Evolutionary conservation across 2,797 vertebrate genomes (phyloP).

Genomic region (Pygocentrus nattereri): DNA sequence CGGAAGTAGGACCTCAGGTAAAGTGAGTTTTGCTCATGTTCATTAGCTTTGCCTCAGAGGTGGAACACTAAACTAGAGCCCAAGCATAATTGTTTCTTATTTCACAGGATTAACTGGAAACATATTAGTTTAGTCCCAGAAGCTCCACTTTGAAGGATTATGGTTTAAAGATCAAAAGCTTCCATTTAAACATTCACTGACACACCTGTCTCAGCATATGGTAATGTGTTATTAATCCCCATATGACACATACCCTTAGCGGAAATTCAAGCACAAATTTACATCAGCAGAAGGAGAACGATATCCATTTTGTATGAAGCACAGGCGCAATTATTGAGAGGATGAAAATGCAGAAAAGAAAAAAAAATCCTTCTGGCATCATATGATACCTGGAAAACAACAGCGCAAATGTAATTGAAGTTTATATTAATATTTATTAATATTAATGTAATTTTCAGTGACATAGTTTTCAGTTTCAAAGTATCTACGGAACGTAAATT

Average conservation of each 20-base stretch:
- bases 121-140: background rate
- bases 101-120: background rate
- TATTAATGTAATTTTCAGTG: background rate
- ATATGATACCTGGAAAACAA: background rate
- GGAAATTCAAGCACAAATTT: conserved; percentile 8
- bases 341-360: background rate
- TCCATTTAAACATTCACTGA: background rate
- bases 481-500: background rate
- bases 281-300: background rate
- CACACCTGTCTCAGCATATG: background rate
- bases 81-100: background rate
- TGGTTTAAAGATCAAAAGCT: background rate
- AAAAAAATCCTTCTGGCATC: background rate
- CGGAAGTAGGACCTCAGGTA: background rate
- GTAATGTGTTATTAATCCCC: background rate
- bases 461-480: background rate
- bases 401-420: background rate
- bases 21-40: background rate
- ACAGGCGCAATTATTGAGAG: background rate
- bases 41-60: background rate
- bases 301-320: background rate
- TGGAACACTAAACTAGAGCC: background rate
- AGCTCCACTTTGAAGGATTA: background rate
- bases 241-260: background rate
- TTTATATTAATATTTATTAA: too few species aligned